Evolutionary conservation across 2,113 vertebrate species (phyloP).

Genomic region (Polypterus bichir): DNA sequence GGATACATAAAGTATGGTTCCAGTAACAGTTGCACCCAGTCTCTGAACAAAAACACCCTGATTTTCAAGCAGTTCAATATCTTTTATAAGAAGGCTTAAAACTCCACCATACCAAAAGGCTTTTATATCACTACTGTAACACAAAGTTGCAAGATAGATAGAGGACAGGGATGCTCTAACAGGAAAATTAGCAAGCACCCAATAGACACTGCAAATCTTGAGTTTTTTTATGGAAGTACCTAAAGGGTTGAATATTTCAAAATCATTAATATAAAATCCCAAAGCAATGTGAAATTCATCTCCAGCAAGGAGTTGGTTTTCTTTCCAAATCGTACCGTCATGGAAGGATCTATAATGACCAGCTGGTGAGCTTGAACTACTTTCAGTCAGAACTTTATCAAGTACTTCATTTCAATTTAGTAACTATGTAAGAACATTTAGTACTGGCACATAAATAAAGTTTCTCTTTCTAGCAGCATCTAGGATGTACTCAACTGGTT

Average conservation of each 20-base stretch:
- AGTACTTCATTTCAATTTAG: too few relatives aligned
- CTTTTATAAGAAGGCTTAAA: neutral
- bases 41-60: neutral
- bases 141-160: conserved; percentile 1
- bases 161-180: neutral
- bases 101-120: neutral
- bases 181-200: conserved; percentile 3
- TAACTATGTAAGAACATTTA: too few relatives aligned
- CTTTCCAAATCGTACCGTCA: too few relatives aligned
- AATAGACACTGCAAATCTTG: neutral
- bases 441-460: too few relatives aligned
- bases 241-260: neutral
- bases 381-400: too few relatives aligned
- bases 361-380: too few relatives aligned
- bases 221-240: neutral
- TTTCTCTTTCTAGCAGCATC: too few relatives aligned
- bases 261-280: too few relatives aligned
- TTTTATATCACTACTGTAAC: conserved; percentile 1
- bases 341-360: too few relatives aligned
- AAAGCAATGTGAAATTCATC: too few relatives aligned
- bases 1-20: neutral
- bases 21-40: neutral
- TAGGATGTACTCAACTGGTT: too few relatives aligned
- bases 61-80: neutral
- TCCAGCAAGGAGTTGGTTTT: too few relatives aligned